Evolutionary conservation across 2,797 vertebrate species (phyloP), one percentile per base, ranked within the genome.

Genomic region (Simalia tracyae): DNA sequence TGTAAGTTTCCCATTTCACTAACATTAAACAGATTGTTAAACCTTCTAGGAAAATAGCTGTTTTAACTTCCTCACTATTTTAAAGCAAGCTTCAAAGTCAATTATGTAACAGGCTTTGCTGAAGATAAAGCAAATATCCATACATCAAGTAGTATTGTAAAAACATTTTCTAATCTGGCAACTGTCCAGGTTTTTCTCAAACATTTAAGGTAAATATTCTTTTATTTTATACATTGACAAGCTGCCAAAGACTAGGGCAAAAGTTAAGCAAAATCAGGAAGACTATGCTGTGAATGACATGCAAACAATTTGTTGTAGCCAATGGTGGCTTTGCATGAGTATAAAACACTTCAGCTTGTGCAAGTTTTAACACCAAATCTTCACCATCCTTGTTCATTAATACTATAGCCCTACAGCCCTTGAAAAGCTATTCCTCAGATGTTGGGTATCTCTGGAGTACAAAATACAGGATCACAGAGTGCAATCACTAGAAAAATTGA

Each of bases 71-170:
- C 42, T 86, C 26, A 0, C 0, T 12, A 66, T 93, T 94, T 93
- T 5, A 91, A 95, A 90, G 22, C 59, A 93, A 0, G 26, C 87
- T 93, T 95, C 89, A 81, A 91, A 93, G 84, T 22, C 5, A 92
- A 50, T 95, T 95, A 94, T 12, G 11, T 88, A 96, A 95, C 24
- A 94, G 22, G 26, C 90, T 95, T 94, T 94, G 91, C 0, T 56
- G 22, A 87, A 72, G 76, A 89, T 17, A 93, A 94, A 92, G 50
- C 91, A 1, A 2, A 92, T 87, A 91, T 63, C 54, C 24, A 92
- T 0, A 22, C 22, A 93, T 28, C 22, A 93, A 22, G 89, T 60
- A 11, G 93, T 12, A 26, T 4, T 93, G 89, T 93, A 92, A 94
- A 95, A 91, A 28, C 63, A 50, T 84, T 89, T 81, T 94, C 68